phyloP scores from a whole-genome alignment of 2,113 vertebrate species.

The Engystomops pustulosus region DNA sequence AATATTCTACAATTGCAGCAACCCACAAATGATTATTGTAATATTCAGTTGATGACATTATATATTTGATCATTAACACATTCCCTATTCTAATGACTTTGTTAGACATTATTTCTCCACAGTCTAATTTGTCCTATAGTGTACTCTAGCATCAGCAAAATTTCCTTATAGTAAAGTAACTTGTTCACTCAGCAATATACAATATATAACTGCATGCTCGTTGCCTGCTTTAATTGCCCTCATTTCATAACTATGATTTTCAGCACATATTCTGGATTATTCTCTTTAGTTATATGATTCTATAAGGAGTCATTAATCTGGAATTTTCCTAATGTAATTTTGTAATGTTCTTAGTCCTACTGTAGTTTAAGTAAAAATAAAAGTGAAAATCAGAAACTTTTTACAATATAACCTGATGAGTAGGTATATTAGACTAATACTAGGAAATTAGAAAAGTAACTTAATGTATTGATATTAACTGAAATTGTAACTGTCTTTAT shows the following conservation, averaged over 20 bases:
- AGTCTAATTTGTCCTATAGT: neutral
- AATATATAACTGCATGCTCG: constrained; percentile 12
- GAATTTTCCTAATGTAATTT: constrained; percentile 16
- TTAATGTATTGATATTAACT: neutral
- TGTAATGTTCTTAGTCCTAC: too few relatives aligned
- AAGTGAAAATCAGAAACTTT: neutral
- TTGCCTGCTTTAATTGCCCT: constrained; percentile 49
- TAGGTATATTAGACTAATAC: neutral
- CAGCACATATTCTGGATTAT: constrained; percentile 36
- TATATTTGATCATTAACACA: constrained; percentile 15
- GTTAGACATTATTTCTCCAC: neutral
- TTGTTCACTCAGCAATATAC: constrained; percentile 35
- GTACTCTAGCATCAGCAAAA: constrained; percentile 17
- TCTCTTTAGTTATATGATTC: constrained; percentile 38
- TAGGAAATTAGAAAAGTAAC: neutral
- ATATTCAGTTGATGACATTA: neutral
- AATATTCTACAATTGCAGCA: neutral
- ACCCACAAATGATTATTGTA: neutral
- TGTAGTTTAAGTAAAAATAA: constrained; percentile 25
- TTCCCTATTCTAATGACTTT: constrained; percentile 23
- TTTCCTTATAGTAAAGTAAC: constrained; percentile 9
- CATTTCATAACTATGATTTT: constrained; percentile 27
- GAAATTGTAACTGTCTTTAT: neutral
- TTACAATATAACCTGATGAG: neutral
- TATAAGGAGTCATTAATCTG: constrained; percentile 39